These are phyloP conservation scores for Pachypanchax playfairii DNA, from an alignment of 2,113 vertebrate genomes.

Conservation along the genomic window DNA sequence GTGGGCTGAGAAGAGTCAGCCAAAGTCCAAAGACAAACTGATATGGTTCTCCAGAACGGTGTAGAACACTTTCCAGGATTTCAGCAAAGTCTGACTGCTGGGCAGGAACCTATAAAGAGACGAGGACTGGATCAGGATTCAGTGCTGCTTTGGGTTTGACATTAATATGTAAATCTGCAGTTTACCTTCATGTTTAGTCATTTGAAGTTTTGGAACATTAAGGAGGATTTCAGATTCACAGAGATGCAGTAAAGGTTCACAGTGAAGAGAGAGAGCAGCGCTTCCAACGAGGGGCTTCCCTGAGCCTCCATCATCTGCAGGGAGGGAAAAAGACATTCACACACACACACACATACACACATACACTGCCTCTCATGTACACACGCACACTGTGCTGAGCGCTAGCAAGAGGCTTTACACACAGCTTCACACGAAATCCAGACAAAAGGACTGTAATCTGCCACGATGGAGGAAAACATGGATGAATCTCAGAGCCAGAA, in stretches of 20 bases:
- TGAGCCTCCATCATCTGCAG: constrained; percentile 76
- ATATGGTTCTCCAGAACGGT: too few relatives aligned
- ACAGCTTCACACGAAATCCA: constrained; percentile 53
- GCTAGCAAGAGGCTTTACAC: constrained; percentile 68
- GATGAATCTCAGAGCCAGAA: constrained; percentile 74
- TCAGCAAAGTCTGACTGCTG: background rate
- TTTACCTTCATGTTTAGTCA: background rate
- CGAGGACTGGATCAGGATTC: background rate
- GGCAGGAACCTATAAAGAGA: background rate
- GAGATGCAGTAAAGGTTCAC: constrained; percentile 34
- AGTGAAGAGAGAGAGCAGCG: constrained; percentile 46
- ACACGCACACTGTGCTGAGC: constrained; percentile 51
- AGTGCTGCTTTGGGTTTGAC: too few relatives aligned
- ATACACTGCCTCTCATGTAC: constrained; percentile 46
- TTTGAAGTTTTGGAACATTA: background rate
- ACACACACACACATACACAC: constrained; percentile 56
- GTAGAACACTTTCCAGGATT: too few relatives aligned
- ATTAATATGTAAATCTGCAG: too few relatives aligned
- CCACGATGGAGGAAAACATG: constrained; percentile 75
- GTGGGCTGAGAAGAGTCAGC: too few relatives aligned
- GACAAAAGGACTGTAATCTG: constrained; percentile 65
- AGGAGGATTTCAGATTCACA: background rate
- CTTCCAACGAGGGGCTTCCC: constrained; percentile 69
- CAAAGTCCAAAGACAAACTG: too few relatives aligned
- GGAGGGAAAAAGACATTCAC: constrained; percentile 56